Base-by-base conservation (phyloP, 1,140 invertebrate genomes). In the Helicoverpa zea region DNA sequence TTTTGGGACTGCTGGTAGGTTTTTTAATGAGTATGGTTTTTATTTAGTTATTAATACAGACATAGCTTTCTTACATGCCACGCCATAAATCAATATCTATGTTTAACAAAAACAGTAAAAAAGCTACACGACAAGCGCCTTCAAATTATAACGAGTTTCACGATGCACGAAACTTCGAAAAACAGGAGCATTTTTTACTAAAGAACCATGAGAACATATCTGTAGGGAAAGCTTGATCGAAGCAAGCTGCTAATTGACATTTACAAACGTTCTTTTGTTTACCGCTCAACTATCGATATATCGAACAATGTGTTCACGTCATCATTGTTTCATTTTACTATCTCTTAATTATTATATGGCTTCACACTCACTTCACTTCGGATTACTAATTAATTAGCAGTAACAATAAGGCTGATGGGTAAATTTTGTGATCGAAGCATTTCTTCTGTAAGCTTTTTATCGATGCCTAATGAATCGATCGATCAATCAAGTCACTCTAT, bases 181-280 rank as follows among this genome's bases (percentile, higher is more conserved):
- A 59, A 49, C 29, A 52, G 3, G 61, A 64, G 52, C 29, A 52
- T 35, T 77, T 77, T 64, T 77, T 64, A 35, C 51, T 51, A 14
- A 30, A 29, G 54, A 16, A 10, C 35, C 58, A 30, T 77, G 75
- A 23, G 75, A 77, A 66, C 61, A 54, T 77, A 14, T 14, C 30
- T 18, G 30, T 66, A 87, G 86, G 83, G 89, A 92, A 92, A 92
- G 88, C 61, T 49, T 83, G 47, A 82, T 86, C 81, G 70, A 82
- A 78, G 82, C 78, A 77, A 83, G 81, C 80, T 30, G 85, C 86
- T 93, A 93, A 93, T 93, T 93, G 91, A 87, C 83, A 85, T 84
- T 85, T 81, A 92, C 90, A 92, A 91, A 91, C 84, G 89, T 84
- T 87, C 88, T 90, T 92, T 91, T 93, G 88, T 92, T 89, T 88